Evolutionary conservation across 2,888 invertebrate species (phyloP), one percentile per base, ranked within the genome.

Genomic region (Melitaea athalia): DNA sequence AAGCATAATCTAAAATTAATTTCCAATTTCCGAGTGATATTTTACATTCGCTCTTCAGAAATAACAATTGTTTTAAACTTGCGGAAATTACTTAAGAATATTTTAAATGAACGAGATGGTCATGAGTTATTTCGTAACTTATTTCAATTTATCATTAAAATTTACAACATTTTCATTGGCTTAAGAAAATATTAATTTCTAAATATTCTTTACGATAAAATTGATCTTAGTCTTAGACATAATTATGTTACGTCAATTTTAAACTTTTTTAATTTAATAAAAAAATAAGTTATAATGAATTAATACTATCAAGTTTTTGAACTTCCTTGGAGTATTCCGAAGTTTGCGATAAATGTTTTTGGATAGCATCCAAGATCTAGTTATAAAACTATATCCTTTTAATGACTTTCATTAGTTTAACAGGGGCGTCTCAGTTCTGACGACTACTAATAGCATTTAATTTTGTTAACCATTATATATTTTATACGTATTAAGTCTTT

Each of bases 291-390:
- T 61, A 53, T 60, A 47, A 47, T 68, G 33, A 60, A 55, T 31
- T 43, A 17, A 52, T 55, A 59, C 68, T 64, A 59, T 63, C 62
- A 55, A 53, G 12, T 43, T 50, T 38, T 50, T 64, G 62, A 5
- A 38, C 38, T 59, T 64, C 53, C 52, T 62, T 15, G 47, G 64
- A 55, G 64, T 68, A 64, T 63, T 70, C 62, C 64, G 64, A 68
- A 70, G 52, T 63, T 68, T 53, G 43, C 52, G 53, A 62, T 64
- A 64, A 64, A 70, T 65, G 63, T 47, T 55, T 70, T 68, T 68
- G 68, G 68, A 65, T 52, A 11, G 62, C 38, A n/a, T 59, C 68
- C 68, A 70, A 65, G 38, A 43, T 53, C 15, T 43, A 50, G 24
- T 43, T 59, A 45, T 52, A 50, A 15, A 50, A 64, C 59, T 59